Percentiles rank a stretch among this genome's conserved stretches.
Conservation (phyloP, 2,888 invertebrate genomes). For the Dicyrtoma fusca region DNA sequence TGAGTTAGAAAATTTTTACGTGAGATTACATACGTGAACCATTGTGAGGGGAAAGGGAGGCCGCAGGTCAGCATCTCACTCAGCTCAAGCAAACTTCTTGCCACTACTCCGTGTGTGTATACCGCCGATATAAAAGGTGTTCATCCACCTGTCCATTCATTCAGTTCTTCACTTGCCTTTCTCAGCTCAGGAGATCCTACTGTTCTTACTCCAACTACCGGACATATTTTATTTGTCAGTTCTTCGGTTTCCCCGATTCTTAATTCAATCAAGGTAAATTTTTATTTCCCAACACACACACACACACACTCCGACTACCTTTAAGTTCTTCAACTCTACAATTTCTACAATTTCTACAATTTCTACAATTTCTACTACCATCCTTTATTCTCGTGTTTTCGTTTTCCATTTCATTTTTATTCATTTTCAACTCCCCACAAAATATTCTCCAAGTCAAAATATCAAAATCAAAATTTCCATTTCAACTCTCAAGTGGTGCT, state of each 20-base stretch:
- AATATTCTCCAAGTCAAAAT: neutral
- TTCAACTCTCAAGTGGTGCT: slow-evolving; percentile 3
- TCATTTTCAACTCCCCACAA: neutral
- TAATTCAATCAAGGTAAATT: slow-evolving; percentile 15
- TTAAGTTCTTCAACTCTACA: neutral
- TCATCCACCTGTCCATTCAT: slow-evolving; percentile 55
- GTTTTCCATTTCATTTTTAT: slow-evolving; percentile 8
- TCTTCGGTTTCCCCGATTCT: no score
- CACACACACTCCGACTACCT: no score
- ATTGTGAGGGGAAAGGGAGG: slow-evolving; percentile 37
- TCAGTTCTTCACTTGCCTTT: slow-evolving; percentile 49
- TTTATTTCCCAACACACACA: neutral
- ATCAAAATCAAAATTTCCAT: neutral
- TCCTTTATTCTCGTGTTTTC: neutral
- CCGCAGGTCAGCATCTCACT: slow-evolving; percentile 39
- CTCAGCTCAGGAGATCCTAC: slow-evolving; percentile 31
- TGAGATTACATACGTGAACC: neutral
- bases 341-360: neutral
- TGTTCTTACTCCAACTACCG: slow-evolving; percentile 15
- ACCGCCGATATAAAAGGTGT: slow-evolving; percentile 54
- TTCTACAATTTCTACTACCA: neutral
- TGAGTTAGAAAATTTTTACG: slow-evolving; percentile 1
- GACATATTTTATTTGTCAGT: slow-evolving; percentile 10
- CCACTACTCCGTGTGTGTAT: slow-evolving; percentile 34
- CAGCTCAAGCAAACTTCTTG: no score